Evolutionary conservation across 2,113 vertebrate genomes (phyloP), one percentile per base, ranked within the genome.

Genomic region (Oncorhynchus kisutch): DNA sequence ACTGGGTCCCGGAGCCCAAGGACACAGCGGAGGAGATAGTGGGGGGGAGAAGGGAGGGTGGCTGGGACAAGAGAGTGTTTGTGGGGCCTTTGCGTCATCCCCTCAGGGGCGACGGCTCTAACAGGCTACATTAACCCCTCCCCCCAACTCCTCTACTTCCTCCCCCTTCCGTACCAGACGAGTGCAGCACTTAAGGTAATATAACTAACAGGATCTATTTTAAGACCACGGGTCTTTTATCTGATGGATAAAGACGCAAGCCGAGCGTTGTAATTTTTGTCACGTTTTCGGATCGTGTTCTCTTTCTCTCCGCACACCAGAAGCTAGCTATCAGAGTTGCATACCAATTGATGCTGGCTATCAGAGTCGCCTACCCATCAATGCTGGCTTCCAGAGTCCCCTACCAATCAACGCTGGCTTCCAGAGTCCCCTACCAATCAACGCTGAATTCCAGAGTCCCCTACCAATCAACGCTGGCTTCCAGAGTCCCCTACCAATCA

Each of bases 121-220:
- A 81, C 11, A 72, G 80, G 69, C 80, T 77, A 69, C 83, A 68
- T 67, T 67, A 29, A n/a, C 67, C 34, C 34, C 34, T 5, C 34
- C 31, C 25, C 31, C 34, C 6, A 34, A 34, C 31, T 34, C 31
- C 31, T 34, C 31, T 34, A 6, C 34, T 6, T 1, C 25, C 1
- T 25, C 6, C 34, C 31, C 31, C 34, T 0, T 7, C 34, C 34
- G 1, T 34, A 34, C 34, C 6, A 34, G 31, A 7, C 31, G 31
- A 34, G 31, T 68, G 75, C 79, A 90, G 91, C 92, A 93, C 91
- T 93, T 92, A 90, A 84, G 81, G 70, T 90, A 91, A 93, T 34
- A 87, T 86, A 90, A 92, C 89, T 92, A 91, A 90, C 76, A 71
- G 73, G 78, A 85, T 13, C 87, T 93, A 92, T 93, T 92, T 93